Evolutionary conservation across 2,113 vertebrate genomes (phyloP), one percentile per base, ranked within the genome.

Genomic region (Indri indri): DNA sequence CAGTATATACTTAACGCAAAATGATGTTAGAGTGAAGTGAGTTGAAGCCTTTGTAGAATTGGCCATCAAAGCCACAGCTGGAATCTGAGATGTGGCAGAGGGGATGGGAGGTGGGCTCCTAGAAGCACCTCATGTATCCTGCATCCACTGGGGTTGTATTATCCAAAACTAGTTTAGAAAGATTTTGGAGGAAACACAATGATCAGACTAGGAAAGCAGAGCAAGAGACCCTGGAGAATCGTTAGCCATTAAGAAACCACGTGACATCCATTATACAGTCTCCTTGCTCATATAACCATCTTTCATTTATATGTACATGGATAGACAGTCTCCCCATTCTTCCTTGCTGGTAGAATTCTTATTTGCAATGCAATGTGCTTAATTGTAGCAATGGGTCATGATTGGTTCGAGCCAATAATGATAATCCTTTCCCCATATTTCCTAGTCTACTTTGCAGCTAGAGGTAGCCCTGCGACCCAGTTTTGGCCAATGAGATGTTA

Each of bases 231-330:
- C 2, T 18, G 68, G 50, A n/a, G 10, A 14, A 4, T 59, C 30
- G 61, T 23, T 6, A 52, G 86, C 57, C 52, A 0, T 1, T 8
- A 8, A 65, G 77, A 79, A 47, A 59, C 57, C 32, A 12, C 0
- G 0, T 13, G 52, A 47, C 45, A 16, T 18, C 37, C 6, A 32
- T 0, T 6, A 12, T 8, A 37, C 3, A 17, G 23, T 32, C 20
- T n/a, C 16, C n/a, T 61, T 71, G 54, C n/a, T 54, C 74, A 50
- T 34, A 34, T 3, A 9, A 23, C 63, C 12, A 32, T 61, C 52
- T 91, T 70, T 63, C 63, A 71, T 52, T 59, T 70, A 11, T 34
- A 59, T 34, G 42, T 27, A 59, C 10, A 14, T 47, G 42, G 40
- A 50, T 61, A 16, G n/a, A 30, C 25, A 52, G 77, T 71, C 77